Conservation (phyloP, 2,888 invertebrate species). For the Tupiocoris notatus region DNA sequence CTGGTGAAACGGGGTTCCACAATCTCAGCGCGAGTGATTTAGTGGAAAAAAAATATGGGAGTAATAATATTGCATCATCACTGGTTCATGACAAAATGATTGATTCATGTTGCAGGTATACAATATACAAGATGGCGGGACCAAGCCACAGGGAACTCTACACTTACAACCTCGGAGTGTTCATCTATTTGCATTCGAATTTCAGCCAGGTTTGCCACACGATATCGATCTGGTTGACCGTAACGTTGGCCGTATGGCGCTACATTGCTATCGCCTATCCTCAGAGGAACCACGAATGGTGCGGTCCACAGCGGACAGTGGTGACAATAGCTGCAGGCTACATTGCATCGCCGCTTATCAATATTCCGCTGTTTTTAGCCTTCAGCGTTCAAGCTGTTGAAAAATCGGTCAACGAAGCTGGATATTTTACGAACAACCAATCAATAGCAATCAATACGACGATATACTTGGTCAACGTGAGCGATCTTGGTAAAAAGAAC, state of each 20-base stretch:
- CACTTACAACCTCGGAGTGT: constrained; percentile 75
- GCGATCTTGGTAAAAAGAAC: constrained; percentile 62
- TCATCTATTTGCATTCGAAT: constrained; percentile 86
- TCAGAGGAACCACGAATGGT: constrained; percentile 76
- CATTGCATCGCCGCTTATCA: constrained; percentile 77
- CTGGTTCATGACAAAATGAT: too few relatives aligned
- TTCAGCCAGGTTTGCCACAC: constrained; percentile 87
- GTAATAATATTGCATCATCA: too few relatives aligned
- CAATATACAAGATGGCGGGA: constrained; percentile 18
- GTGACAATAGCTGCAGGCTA: constrained; percentile 75
- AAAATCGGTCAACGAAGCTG: constrained; percentile 54
- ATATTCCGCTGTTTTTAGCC: constrained; percentile 78
- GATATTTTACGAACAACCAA: constrained; percentile 56
- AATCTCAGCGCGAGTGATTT: too few relatives aligned
- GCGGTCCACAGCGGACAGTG: constrained; percentile 74
- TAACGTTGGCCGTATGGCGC: constrained; percentile 89
- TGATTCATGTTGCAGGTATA: constrained; percentile 35
- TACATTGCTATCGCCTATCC: constrained; percentile 82
- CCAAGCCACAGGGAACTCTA: constrained; percentile 55
- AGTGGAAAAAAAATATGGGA: too few relatives aligned
- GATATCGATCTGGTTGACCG: constrained; percentile 89
- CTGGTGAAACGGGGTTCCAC: too few relatives aligned
- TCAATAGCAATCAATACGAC: constrained; percentile 53
- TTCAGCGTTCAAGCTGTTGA: constrained; percentile 64
- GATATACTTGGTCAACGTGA: constrained; percentile 69